Evolutionary conservation across 30 jellyfish, hydroid and myxozoan species (phyloP), one percentile per base, ranked within the genome.

Genomic region (Cassiopea andromeda): DNA sequence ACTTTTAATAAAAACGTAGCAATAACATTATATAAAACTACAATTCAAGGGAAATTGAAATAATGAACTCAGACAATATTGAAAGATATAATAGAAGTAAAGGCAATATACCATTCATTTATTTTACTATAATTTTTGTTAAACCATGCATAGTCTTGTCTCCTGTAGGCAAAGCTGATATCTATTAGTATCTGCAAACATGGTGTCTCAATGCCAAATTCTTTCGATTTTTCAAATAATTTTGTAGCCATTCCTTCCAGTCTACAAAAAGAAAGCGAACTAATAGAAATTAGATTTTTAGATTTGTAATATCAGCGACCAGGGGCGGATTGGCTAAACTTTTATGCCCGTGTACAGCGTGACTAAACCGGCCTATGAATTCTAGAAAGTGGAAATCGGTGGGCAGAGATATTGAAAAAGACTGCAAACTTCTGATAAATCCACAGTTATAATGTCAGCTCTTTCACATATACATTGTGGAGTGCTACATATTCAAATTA

Each of bases 101-200:
- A 59, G 9, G 58, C 58, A 15, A 8, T 69, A 47, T 60, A 86
- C 93, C 93, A 43, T 77, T 80, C 73, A 15, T 82, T 60, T 8
- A 86, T 75, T 19, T 54, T 77, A 46, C 46, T 44, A 44, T 86
- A 86, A 76, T 86, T 75, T n/a, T 47, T 54, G 43, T 68, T 38
- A 44, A 86, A 86, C 93, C 93, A 86, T 6, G 70, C 66, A 64
- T 75, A 76, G 64, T 86, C 84, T 17, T 58, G 82, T 45, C 47
- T 50, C 47, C 70, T 75, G 64, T 69, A 80, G 44, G 93, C 93
- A 60, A 13, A 58, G 61, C 93, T 86, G 89, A 86, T 86, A 19
- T 86, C 93, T 8, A 82, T 71, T 16, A 86, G 4, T 18, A 86
- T 3, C 43, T 75, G 27, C 77, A 86, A 46, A 18, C 83, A 61